Evolutionary conservation across 2,888 invertebrate genomes (phyloP), one percentile per base, ranked within the genome.

Genomic region (Andrena camellia): DNA sequence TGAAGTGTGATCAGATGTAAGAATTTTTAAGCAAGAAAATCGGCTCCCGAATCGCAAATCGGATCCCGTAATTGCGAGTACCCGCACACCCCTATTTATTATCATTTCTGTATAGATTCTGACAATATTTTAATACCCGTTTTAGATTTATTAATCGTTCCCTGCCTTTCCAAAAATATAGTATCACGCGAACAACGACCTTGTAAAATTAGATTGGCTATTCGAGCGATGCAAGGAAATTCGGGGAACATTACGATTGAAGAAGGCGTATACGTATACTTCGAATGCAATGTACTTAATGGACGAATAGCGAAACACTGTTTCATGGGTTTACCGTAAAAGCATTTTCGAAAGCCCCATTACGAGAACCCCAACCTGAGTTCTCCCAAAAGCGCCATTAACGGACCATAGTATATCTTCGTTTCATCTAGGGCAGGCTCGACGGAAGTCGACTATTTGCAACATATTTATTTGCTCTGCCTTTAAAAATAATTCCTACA

Each of bases 311-410:
- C 66, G 82, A 80, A 82, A 82, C 80, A 80, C 81, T 76, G 81
- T 81, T 83, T 78, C 82, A 80, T 80, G 71, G 80, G 80, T 83
- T 83, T 80, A 80, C 83, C 81, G 81, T 83, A 71, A 82, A 82
- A 82, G 82, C 80, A 79, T 82, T 82, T 80, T 74, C 82, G 82
- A 80, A 80, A 82, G 82, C 80, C 69, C 81, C 81, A 82, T 82
- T 82, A 81, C 81, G 72, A 78, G 72, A 78, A 60, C 70, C 80
- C 59, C 70, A 66, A 69, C 73, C 60, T 59, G 64, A 72, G 50
- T 79, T 70, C 74, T 52, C 81, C 79, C 73, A 79, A 81, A 81
- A 81, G 73, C 81, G 54, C 80, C 82, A 80, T 82, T 82, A 82
- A 80, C 26, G 80, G 80, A 75, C 69, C 74, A 64, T 80, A 71